Conservation (phyloP, 2,888 invertebrate species). For the Lathronympha strigana region DNA sequence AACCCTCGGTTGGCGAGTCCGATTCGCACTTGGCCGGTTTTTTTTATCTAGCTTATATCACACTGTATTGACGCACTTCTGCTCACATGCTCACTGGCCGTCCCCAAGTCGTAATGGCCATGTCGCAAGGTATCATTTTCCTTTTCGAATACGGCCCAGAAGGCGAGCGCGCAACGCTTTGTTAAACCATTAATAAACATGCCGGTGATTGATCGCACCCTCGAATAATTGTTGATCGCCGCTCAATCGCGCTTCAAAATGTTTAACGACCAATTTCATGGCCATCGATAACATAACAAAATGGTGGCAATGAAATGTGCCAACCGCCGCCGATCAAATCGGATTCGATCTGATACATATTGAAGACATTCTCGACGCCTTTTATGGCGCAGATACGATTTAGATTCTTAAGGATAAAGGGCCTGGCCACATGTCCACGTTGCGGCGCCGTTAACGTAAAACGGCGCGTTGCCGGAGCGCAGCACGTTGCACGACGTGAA, state of each 20-base stretch:
- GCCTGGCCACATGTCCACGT: too few species aligned
- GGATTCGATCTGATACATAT: background rate
- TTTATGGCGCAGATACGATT: background rate
- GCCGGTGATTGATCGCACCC: slow-evolving; percentile 23
- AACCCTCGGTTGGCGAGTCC: too few species aligned
- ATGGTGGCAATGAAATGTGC: slow-evolving; percentile 5
- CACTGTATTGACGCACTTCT: too few species aligned
- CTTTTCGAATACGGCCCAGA: background rate
- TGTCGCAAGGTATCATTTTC: background rate
- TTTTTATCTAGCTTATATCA: too few species aligned
- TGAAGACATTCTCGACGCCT: background rate
- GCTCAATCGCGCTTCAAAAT: slow-evolving; percentile 3
- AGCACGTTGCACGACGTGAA: too few species aligned
- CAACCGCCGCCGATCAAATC: slow-evolving; percentile 1
- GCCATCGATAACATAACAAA: slow-evolving; percentile 15
- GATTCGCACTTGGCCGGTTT: too few species aligned
- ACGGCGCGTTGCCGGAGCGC: too few species aligned
- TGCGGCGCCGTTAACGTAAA: too few species aligned
- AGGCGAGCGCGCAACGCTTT: slow-evolving; percentile 10
- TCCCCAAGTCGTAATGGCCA: too few species aligned
- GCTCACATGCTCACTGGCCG: too few species aligned
- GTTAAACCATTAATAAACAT: slow-evolving; percentile 27
- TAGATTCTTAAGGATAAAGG: background rate
- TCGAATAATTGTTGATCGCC: slow-evolving; percentile 22
- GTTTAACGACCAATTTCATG: slow-evolving; percentile 1